These are phyloP conservation scores for Garra rufa DNA, from an alignment of 2,113 vertebrate species.

Conservation along the genomic window DNA sequence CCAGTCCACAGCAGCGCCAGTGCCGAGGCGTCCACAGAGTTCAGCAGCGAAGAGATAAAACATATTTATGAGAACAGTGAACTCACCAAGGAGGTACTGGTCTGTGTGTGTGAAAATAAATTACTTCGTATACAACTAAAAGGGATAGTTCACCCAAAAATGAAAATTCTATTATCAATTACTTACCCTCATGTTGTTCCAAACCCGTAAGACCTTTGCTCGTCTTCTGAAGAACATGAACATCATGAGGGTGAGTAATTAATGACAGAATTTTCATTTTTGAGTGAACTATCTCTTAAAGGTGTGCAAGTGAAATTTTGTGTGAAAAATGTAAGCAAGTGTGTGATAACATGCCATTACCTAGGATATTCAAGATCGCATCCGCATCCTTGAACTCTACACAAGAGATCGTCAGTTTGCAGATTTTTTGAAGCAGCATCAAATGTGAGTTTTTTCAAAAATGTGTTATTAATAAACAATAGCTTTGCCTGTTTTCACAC, in stretches of 20 bases:
- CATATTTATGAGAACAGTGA: constrained; percentile 93
- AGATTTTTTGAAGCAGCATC: constrained; percentile 90
- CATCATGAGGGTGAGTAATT: no score
- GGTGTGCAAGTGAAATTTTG: not conserved
- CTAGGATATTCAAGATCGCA: constrained; percentile 96
- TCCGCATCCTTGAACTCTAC: constrained; percentile 93
- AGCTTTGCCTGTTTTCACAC: constrained; percentile 18
- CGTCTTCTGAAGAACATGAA: no score
- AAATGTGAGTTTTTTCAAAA: constrained; percentile 81
- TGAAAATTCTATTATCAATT: no score
- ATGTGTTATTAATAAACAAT: not conserved
- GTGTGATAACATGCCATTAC: constrained; percentile 24
- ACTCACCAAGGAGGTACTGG: constrained; percentile 88
- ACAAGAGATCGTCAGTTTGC: constrained; percentile 93
- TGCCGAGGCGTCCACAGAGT: constrained; percentile 85
- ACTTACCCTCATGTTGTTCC: no score
- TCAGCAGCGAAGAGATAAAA: constrained; percentile 93
- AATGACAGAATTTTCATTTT: no score
- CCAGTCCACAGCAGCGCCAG: constrained; percentile 83
- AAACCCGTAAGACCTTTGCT: no score
- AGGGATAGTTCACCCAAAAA: no score
- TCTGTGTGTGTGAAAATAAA: not conserved
- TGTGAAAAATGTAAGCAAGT: not conserved
- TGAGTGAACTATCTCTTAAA: no score
- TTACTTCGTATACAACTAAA: no score